Evolutionary conservation across 2,797 vertebrate species (phyloP).

Genomic region (Sparidentex hasta): DNA sequence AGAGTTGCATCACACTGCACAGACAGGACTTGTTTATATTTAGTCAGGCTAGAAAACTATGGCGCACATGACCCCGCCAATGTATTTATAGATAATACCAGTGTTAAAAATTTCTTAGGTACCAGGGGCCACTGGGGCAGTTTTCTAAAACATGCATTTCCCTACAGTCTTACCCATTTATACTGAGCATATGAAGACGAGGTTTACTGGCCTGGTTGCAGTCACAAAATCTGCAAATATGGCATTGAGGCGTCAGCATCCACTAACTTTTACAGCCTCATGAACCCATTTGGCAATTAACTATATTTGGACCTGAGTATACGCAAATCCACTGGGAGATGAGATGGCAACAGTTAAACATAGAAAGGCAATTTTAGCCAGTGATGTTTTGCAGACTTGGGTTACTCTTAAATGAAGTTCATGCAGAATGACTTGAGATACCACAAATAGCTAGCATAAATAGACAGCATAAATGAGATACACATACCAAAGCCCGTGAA

Average conservation of each 20-base stretch:
- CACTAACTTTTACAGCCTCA: slow-evolving; percentile 40
- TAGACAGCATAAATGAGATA: slow-evolving; percentile 52
- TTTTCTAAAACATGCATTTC: slow-evolving; percentile 43
- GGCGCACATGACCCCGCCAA: slow-evolving; percentile 55
- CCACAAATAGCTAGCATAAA: slow-evolving; percentile 54
- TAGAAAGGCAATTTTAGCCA: slow-evolving; percentile 73
- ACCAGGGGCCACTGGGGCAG: slow-evolving; percentile 15
- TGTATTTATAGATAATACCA: slow-evolving; percentile 76
- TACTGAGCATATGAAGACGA: not conserved
- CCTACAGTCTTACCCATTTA: slow-evolving; percentile 17
- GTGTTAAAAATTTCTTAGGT: slow-evolving; percentile 62
- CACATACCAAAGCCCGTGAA: slow-evolving; percentile 58
- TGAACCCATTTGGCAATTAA: slow-evolving; percentile 56
- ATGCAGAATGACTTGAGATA: slow-evolving; percentile 67
- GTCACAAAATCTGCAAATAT: slow-evolving; percentile 42
- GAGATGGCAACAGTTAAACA: slow-evolving; percentile 79
- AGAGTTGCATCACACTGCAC: slow-evolving; percentile 74
- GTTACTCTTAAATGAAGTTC: slow-evolving; percentile 71
- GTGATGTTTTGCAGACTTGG: slow-evolving; percentile 67
- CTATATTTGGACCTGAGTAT: slow-evolving; percentile 69
- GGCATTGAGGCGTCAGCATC: not conserved
- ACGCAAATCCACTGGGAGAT: slow-evolving; percentile 62
- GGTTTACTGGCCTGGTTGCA: not conserved
- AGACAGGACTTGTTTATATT: slow-evolving; percentile 81
- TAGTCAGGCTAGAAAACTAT: slow-evolving; percentile 75